Percentiles rank a stretch among this genome's conserved stretches.
Conservation (phyloP, 1,140 invertebrate genomes). For the Pemphigus obesinymphae region DNA sequence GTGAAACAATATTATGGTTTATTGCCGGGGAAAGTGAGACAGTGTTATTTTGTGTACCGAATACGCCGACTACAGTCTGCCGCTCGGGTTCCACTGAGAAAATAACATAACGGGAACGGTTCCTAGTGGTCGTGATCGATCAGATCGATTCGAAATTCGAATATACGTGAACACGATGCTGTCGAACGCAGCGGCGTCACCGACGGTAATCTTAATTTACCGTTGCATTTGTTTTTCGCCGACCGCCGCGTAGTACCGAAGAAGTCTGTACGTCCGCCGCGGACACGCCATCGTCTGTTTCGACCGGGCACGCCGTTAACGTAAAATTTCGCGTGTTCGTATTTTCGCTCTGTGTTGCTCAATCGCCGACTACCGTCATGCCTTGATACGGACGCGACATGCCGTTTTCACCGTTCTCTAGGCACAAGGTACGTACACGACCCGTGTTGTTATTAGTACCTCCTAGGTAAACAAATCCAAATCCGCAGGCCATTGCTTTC, state of each 20-base stretch:
- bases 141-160: not conserved
- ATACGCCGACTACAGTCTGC: not conserved
- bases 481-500: not conserved
- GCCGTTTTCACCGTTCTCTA: not conserved
- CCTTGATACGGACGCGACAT: not conserved
- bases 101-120: not conserved
- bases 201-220: not conserved
- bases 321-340: not conserved
- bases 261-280: not conserved
- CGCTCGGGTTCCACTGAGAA: not conserved
- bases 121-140: not conserved
- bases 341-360: not conserved
- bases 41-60: not conserved
- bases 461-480: no score
- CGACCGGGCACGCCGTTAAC: not conserved
- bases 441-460: no score
- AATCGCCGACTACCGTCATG: not conserved
- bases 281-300: not conserved
- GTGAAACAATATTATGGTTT: not conserved
- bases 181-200: not conserved
- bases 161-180: slow-evolving; percentile 10
- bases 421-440: not conserved
- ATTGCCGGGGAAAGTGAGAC: not conserved
- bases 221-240: slow-evolving; percentile 6
- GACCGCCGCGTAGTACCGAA: not conserved